A percentile compares a stretch with the other conserved stretches of the same genome.
These are phyloP conservation scores for Semnornis frantzii DNA, from an alignment of 2,113 vertebrate genomes.

Conservation along the genomic window DNA sequence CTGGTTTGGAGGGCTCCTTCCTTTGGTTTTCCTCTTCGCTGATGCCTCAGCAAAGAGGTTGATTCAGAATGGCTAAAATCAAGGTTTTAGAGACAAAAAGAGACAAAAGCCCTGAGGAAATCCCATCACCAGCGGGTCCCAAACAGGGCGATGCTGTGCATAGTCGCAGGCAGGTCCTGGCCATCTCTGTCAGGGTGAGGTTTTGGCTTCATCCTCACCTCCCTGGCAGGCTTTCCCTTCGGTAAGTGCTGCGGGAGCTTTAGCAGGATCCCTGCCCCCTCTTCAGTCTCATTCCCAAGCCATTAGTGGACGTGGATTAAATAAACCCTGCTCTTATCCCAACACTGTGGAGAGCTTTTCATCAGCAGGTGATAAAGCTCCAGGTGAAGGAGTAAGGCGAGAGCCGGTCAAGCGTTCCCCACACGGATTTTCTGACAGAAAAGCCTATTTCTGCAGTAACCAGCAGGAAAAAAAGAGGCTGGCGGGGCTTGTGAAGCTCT, in stretches of 20 bases:
- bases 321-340: not conserved
- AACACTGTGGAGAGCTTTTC: rapidly evolving
- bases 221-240: not conserved
- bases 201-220: not conserved
- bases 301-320: not conserved
- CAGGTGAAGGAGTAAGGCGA: not conserved
- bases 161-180: not conserved
- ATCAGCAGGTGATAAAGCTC: rapidly evolving
- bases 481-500: not conserved
- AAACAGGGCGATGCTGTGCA: rapidly evolving
- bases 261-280: not conserved
- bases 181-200: not conserved
- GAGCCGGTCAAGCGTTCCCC: not conserved
- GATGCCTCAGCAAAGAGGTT: rapidly evolving
- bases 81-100: rapidly evolving
- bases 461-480: not conserved
- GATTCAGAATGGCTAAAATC: rapidly evolving
- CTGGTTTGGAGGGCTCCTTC: not conserved
- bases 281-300: not conserved
- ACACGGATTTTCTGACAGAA: not conserved
- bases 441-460: not conserved
- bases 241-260: rapidly evolving
- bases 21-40: rapidly evolving
- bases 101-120: not conserved
- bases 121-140: rapidly evolving